These are phyloP conservation scores for Leptopilina syphax DNA, from an alignment of 2,888 invertebrate species.

Conservation along the genomic window DNA sequence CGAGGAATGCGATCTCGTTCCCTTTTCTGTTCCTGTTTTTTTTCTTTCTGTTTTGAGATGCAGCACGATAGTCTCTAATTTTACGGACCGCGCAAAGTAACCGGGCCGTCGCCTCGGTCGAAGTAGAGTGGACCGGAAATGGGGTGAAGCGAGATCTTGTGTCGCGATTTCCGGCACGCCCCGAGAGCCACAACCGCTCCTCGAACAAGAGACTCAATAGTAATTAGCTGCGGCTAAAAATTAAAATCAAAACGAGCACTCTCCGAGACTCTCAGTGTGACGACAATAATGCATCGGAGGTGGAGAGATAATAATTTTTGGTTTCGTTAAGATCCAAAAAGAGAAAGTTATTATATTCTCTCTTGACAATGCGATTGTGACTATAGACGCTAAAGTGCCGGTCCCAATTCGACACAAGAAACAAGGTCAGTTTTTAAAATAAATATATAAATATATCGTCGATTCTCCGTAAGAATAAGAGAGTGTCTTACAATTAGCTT, in stretches of 20 bases:
- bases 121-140: slow-evolving; percentile 53
- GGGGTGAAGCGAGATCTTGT: slow-evolving; percentile 58
- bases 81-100: slow-evolving; percentile 30
- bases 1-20: slow-evolving; percentile 11
- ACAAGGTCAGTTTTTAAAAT: background rate
- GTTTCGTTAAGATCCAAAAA: background rate
- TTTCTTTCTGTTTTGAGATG: slow-evolving; percentile 14
- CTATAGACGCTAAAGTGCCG: too few species aligned
- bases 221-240: slow-evolving; percentile 3
- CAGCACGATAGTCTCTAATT: slow-evolving; percentile 34
- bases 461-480: too few species aligned
- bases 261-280: background rate
- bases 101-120: slow-evolving; percentile 26
- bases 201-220: background rate
- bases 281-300: slow-evolving; percentile 2
- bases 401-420: background rate
- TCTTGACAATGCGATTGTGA: background rate
- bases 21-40: slow-evolving; percentile 6
- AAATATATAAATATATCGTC: background rate
- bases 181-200: slow-evolving; percentile 52
- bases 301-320: background rate
- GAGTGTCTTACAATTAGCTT: too few species aligned
- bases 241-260: slow-evolving; percentile 3
- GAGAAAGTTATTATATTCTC: slow-evolving; percentile 1
- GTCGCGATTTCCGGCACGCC: slow-evolving; percentile 57